Base-by-base conservation (phyloP, 2,113 vertebrate genomes). In the Theristicus caerulescens region DNA sequence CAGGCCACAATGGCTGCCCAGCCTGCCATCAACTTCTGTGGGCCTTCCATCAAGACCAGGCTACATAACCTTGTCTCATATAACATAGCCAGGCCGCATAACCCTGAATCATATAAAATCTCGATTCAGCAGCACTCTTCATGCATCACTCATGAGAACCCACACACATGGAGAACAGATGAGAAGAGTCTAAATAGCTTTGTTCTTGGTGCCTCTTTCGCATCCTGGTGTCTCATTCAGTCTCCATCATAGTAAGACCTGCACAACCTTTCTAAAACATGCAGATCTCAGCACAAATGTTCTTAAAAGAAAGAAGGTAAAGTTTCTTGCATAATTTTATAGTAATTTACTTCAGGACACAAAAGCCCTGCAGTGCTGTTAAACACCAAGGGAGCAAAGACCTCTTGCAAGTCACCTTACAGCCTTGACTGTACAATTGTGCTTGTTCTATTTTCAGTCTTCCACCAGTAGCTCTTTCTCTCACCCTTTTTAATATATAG, bases 401-500 rank as follows among this genome's bases (percentile, higher is more conserved):
- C 16, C 10, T 93, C 70, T 87, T 78, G 10, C 40, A 90, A 88
- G 52, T 81, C 49, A 81, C 44, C 74, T 87, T 93, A 79, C 9
- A 82, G 61, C 42, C 19, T 55, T 57, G 38, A 74, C 25, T 86
- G 83, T 83, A 82, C 57, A 95, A 90, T 22, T 67, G 51, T 64
- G 21, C 59, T 87, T 82, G 54, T 78, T 92, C 95, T 95, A 88
- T 90, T 95, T 97, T 94, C 67, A 91, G 42, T 78, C 52, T 61
- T 92, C 70, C 55, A 54, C 78, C 44, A 86, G 57, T 11, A 86
- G 49, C 24, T 89, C 44, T 47, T 83, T 85, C 42, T 54, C 44
- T 76, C 31, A 64, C 16, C 11, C 8, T 81, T 89, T 91, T 95
- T 91, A 97, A 96, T 87, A 96, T 89, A 81, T 91, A 96, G 95